phyloP scores from a whole-genome alignment of 2,113 vertebrate species.

The Quiscalus mexicanus region DNA sequence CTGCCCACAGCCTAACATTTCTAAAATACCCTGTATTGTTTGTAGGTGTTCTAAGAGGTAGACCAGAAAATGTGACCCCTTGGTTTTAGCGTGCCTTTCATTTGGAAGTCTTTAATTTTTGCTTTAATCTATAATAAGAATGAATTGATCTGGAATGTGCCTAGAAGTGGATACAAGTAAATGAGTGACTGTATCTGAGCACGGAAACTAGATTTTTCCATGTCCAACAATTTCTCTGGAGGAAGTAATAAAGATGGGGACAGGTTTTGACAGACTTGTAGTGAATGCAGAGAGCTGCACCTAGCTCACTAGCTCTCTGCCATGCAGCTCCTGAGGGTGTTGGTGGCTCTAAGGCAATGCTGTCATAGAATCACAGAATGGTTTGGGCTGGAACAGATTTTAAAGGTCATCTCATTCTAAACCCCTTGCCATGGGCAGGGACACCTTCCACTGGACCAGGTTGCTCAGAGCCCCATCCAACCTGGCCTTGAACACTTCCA shows the following conservation, averaged over 20 bases:
- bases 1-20: neutral
- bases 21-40: neutral
- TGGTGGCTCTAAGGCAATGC: neutral
- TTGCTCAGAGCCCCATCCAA: neutral
- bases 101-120: neutral
- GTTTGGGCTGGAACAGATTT: neutral
- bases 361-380: neutral
- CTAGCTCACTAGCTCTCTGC: neutral
- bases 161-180: neutral
- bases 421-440: neutral
- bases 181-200: neutral
- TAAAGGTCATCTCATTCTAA: neutral
- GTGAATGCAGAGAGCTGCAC: neutral
- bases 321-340: neutral
- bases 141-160: neutral
- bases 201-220: neutral
- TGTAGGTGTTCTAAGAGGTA: neutral
- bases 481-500: neutral
- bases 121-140: neutral
- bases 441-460: neutral
- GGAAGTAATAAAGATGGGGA: neutral
- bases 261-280: neutral
- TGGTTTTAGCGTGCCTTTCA: neutral
- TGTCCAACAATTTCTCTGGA: neutral
- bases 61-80: neutral